phyloP scores from a whole-genome alignment of 37 sponge, comb jelly and placozoan species.

The Spongilla lacustris region DNA sequence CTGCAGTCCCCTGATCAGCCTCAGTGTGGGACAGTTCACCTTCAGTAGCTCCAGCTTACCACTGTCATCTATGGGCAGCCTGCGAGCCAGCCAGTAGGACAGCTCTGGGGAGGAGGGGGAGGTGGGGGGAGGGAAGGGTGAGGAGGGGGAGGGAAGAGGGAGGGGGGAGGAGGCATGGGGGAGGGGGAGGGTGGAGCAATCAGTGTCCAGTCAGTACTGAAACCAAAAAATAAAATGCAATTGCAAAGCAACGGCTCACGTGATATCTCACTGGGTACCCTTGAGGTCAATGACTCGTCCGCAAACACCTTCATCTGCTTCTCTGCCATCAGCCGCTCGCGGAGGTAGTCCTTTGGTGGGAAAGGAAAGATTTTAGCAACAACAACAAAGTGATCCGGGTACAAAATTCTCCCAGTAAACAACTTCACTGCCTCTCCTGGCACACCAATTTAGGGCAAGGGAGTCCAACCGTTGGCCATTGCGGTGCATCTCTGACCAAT shows the following conservation, averaged over 20 bases:
- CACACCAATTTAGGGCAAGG: no score
- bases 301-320: constrained; percentile 38
- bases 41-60: constrained; percentile 57
- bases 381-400: no score
- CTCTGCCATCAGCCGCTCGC: constrained; percentile 42
- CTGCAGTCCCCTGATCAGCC: constrained; percentile 58
- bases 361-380: no score
- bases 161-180: neutral
- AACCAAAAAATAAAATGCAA: neutral
- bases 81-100: constrained; percentile 77
- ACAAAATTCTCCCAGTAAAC: no score
- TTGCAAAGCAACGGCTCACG: no score
- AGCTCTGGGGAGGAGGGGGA: constrained; percentile 24
- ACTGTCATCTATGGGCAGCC: constrained; percentile 51
- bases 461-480: no score
- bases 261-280: constrained; percentile 38
- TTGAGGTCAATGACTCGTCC: neutral
- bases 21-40: constrained; percentile 66
- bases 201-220: neutral
- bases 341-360: constrained; percentile 56
- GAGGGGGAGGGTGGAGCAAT: neutral
- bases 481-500: no score
- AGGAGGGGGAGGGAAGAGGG: no score
- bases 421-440: no score
- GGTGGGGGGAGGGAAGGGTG: no score